phyloP scores from a whole-genome alignment of 2,888 invertebrate species.

The Adelognathus sp. region DNA sequence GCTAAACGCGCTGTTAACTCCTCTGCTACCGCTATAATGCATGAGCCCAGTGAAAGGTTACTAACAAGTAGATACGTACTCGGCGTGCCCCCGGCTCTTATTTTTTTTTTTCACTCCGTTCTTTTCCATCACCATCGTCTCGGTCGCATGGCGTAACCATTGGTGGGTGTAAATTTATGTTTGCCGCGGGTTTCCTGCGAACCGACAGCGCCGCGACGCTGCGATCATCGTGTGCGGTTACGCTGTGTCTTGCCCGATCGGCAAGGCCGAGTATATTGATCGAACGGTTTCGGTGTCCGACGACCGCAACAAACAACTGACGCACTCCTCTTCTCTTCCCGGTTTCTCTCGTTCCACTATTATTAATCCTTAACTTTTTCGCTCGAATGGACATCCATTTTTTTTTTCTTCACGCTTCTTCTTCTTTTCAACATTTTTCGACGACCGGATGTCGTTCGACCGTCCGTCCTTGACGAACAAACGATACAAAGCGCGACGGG shows the following conservation, averaged over 20 bases:
- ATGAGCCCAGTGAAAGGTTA: conserved; percentile 67
- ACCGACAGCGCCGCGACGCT: background rate
- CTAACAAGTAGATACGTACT: conserved; percentile 57
- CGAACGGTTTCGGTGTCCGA: conserved; percentile 14
- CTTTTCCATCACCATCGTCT: conserved; percentile 24
- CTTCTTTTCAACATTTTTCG: conserved; percentile 3
- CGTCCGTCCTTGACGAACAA: background rate
- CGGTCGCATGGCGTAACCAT: conserved; percentile 30
- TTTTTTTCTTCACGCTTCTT: conserved; percentile 26
- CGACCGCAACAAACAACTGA: background rate
- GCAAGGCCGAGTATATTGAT: conserved; percentile 40
- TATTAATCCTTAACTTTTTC: no score
- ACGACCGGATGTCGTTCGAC: conserved; percentile 20
- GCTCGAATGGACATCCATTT: no score
- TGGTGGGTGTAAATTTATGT: conserved; percentile 69
- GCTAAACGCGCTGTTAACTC: conserved; percentile 25
- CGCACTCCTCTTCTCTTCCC: conserved; percentile 4
- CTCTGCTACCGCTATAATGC: conserved; percentile 24
- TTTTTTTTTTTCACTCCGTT: conserved; percentile 15
- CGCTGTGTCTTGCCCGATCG: conserved; percentile 15
- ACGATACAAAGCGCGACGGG: background rate
- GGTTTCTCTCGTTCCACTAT: conserved; percentile 2
- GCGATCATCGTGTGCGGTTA: background rate
- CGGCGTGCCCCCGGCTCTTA: conserved; percentile 25
- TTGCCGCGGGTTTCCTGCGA: conserved; percentile 43